Base-by-base conservation (phyloP, 2,888 invertebrate species). In the Seira musarum region DNA sequence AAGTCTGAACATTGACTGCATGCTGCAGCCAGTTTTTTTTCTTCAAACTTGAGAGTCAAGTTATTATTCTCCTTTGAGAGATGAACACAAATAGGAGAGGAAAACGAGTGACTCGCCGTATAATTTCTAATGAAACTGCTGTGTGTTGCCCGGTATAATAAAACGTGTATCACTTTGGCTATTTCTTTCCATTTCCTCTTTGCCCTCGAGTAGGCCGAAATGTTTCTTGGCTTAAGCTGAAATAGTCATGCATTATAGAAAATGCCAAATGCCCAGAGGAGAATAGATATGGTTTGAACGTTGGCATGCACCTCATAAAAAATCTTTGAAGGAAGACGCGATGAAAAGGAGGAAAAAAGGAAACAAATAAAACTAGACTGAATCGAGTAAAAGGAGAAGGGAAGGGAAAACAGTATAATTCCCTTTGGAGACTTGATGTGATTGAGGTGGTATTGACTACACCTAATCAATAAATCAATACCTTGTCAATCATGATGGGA, bases 391-490 rank as follows among this genome's bases (percentile, higher is more conserved):
- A 49, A n/a, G 15, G 49, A 49, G 49, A 49, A 30, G 72, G 53
- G 65, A 63, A 57, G 65, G 75, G 57, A 69, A 61, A 66, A 74
- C 72, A 64, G 46, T 46, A 71, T 25, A 75, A 78, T 66, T 65
- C 70, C 61, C 70, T 79, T 19, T 13, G 46, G 73, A 67, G 68
- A 74, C 61, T 80, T 82, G 83, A 82, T 81, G 83, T 82, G 83
- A 84, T 82, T 53, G 24, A 69, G 70, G 22, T 53, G 84, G 84
- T 86, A 86, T 84, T 83, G 84, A 83, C 82, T 82, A 81, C 70
- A 80, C 70, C 75, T 83, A 83, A 83, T 84, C 84, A 83, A 86
- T 86, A 82, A 85, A 85, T 85, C 86, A 85, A 86, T 84, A 84
- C 79, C 46, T 80, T 83, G 84, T 84, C 85, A 84, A 84, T 84